Evolutionary conservation across 2,797 vertebrate genomes (phyloP).

Genomic region (Coregonus sp.): DNA sequence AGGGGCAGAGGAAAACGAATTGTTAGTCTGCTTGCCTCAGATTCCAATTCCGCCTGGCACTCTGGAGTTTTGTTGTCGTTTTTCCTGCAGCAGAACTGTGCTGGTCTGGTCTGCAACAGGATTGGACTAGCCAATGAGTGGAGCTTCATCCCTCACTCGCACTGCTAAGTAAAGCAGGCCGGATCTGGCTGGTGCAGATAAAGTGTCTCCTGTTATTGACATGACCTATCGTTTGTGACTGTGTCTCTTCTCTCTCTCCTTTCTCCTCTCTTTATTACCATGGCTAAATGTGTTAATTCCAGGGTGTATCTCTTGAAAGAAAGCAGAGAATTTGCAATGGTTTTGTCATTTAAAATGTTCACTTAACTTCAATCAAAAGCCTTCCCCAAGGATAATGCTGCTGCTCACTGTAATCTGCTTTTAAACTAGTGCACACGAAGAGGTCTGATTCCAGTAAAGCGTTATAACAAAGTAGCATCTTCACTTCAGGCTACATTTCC

Average conservation of each 20-base stretch:
- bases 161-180: slow-evolving; percentile 20
- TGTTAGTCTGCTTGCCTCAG: neutral
- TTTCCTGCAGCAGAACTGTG: neutral
- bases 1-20: neutral
- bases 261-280: neutral
- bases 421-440: neutral
- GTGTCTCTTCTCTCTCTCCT: neutral
- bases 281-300: neutral
- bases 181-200: slow-evolving; percentile 25
- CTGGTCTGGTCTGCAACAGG: neutral
- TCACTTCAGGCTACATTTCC: slow-evolving; percentile 54
- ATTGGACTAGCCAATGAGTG: neutral
- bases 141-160: neutral
- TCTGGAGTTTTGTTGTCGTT: neutral
- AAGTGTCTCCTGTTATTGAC: slow-evolving; percentile 23
- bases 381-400: neutral
- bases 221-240: slow-evolving; percentile 1
- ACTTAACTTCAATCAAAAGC: neutral
- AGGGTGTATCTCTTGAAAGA: neutral
- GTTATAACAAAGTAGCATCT: slow-evolving; percentile 37
- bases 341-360: neutral
- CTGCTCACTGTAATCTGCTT: neutral
- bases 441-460: slow-evolving; percentile 26
- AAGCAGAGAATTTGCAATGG: no score
- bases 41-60: neutral